Conservation (phyloP, 2,888 invertebrate genomes). For the Drosophila hamatofila region DNA sequence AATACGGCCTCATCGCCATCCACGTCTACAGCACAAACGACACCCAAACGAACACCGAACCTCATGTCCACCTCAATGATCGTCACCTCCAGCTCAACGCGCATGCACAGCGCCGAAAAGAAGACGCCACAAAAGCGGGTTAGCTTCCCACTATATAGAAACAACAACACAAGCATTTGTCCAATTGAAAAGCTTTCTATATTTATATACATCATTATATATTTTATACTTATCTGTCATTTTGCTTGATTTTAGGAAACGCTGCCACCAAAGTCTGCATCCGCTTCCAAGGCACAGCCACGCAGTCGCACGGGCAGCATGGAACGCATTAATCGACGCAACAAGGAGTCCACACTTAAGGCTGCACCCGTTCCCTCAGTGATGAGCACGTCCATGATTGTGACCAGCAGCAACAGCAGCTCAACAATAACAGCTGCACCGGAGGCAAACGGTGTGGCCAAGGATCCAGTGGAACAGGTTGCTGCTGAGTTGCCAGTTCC, state of each 20-base stretch:
- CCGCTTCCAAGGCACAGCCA: slow-evolving; percentile 67
- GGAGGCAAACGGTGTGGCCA: slow-evolving; percentile 58
- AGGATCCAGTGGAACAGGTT: slow-evolving; percentile 39
- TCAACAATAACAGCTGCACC: slow-evolving; percentile 23
- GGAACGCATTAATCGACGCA: slow-evolving; percentile 63
- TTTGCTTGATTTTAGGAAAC: slow-evolving; percentile 62
- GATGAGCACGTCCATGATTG: slow-evolving; percentile 79
- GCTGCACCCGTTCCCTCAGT: slow-evolving; percentile 51
- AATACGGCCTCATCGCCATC: slow-evolving; percentile 74
- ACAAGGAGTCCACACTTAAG: slow-evolving; percentile 55
- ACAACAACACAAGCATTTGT: background rate
- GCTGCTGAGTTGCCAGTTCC: slow-evolving; percentile 32
- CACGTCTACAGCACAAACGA: slow-evolving; percentile 84
- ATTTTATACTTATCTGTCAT: background rate
- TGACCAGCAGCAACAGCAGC: slow-evolving; percentile 46
- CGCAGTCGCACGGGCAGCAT: slow-evolving; percentile 64
- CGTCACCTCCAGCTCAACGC: slow-evolving; percentile 81
- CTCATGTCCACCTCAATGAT: slow-evolving; percentile 84
- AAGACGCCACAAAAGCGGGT: slow-evolving; percentile 83
- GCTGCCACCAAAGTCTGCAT: slow-evolving; percentile 64
- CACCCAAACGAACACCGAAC: slow-evolving; percentile 85
- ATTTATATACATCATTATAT: background rate
- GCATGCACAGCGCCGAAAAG: slow-evolving; percentile 82
- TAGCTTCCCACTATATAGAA: slow-evolving; percentile 21
- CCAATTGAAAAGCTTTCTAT: background rate